phyloP scores from a whole-genome alignment of 2,888 invertebrate genomes.

The Drosophila neotestacea region DNA sequence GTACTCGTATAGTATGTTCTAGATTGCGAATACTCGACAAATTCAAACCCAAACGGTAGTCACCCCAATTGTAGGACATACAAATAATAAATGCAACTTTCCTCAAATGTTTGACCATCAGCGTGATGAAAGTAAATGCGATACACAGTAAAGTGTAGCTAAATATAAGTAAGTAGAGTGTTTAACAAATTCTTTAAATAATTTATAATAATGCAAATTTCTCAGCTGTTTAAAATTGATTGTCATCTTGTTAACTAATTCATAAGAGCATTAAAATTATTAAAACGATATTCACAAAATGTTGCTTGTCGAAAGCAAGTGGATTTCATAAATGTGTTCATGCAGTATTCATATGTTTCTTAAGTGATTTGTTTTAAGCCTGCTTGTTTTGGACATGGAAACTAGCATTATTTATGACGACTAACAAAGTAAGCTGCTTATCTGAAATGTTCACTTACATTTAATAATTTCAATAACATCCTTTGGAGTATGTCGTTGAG shows the following conservation, averaged over 20 bases:
- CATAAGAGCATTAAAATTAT: neutral
- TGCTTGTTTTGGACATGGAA: neutral
- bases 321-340: neutral
- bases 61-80: slow-evolving; percentile 41
- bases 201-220: neutral
- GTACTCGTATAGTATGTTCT: neutral
- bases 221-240: neutral
- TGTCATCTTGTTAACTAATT: neutral
- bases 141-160: neutral
- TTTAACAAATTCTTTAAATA: neutral
- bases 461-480: no score
- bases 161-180: neutral
- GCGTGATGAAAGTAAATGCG: no score
- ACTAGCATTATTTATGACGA: neutral
- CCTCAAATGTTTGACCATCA: slow-evolving; percentile 4
- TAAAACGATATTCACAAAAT: neutral
- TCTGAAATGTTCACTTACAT: no score
- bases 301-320: neutral
- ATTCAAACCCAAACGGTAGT: slow-evolving; percentile 4
- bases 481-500: no score
- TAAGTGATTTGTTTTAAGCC: no score
- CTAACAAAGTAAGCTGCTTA: neutral
- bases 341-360: neutral
- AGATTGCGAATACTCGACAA: neutral
- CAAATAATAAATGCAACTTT: slow-evolving; percentile 30